Evolutionary conservation across 1,140 invertebrate species (phyloP).

Genomic region (Heterodera schachtii): DNA sequence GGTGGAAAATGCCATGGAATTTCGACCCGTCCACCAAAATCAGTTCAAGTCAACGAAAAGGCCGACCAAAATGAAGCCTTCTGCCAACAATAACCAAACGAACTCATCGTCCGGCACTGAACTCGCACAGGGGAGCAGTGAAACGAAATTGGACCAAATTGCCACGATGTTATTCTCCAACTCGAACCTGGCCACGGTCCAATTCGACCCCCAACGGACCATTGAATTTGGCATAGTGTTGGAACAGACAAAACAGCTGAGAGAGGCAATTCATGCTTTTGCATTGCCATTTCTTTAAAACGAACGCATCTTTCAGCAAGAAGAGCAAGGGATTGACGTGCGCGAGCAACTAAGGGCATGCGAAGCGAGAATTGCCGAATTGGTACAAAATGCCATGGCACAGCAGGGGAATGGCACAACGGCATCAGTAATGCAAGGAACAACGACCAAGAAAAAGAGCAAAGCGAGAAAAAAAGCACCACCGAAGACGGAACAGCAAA

Average conservation of each 20-base stretch:
- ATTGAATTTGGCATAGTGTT: background rate
- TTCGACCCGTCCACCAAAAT: background rate
- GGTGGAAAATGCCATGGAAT: background rate
- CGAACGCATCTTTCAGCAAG: conserved; percentile 1
- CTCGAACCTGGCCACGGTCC: background rate
- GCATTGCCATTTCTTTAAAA: background rate
- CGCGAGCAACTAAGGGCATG: background rate
- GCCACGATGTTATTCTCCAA: conserved; percentile 2
- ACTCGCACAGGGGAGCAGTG: background rate
- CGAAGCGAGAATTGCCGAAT: conserved; percentile 5
- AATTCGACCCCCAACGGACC: background rate
- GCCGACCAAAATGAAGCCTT: background rate
- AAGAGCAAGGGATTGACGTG: background rate
- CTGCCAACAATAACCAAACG: background rate
- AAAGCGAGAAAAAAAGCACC: conserved; percentile 3
- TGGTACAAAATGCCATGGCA: conserved; percentile 1
- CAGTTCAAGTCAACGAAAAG: background rate
- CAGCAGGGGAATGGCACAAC: background rate
- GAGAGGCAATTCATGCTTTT: conserved; percentile 2
- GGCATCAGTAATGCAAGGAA: background rate
- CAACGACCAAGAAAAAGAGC: background rate
- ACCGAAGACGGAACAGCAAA: background rate
- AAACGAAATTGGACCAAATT: background rate
- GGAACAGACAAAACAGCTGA: background rate
- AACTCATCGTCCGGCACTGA: background rate